Conservation (phyloP, 2,888 invertebrate species). For the Anorthoa munda region DNA sequence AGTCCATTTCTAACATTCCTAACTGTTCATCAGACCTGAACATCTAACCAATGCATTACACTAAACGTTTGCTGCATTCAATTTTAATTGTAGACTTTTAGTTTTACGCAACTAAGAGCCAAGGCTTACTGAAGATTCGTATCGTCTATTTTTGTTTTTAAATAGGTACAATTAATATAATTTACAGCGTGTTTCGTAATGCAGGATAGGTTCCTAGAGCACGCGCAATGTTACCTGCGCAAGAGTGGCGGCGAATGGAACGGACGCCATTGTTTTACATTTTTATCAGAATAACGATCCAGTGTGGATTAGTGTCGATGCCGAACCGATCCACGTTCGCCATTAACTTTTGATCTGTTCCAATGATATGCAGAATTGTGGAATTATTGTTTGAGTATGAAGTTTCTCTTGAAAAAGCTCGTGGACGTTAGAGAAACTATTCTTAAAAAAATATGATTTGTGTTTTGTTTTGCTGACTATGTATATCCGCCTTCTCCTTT, state of each 20-base stretch:
- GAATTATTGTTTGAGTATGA: conserved; percentile 25
- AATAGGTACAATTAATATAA: conserved; percentile 72
- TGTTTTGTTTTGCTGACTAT: background rate
- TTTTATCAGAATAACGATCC: conserved; percentile 81
- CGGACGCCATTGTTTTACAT: conserved; percentile 78
- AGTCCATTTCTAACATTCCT: conserved; percentile 45
- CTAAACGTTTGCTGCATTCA: conserved; percentile 58
- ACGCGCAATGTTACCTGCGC: conserved; percentile 69
- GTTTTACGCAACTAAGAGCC: conserved; percentile 62
- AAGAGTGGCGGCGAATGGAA: conserved; percentile 75
- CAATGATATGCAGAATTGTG: conserved; percentile 44
- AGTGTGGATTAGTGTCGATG: conserved; percentile 83
- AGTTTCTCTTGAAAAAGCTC: conserved; percentile 51
- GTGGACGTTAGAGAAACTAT: conserved; percentile 22
- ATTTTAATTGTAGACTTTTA: conserved; percentile 57
- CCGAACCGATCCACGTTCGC: conserved; percentile 63
- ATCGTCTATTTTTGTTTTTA: conserved; percentile 66
- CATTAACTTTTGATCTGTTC: conserved; percentile 41
- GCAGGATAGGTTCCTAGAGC: conserved; percentile 71
- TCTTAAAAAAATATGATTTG: conserved; percentile 2
- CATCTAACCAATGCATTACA: conserved; percentile 43
- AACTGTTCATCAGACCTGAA: conserved; percentile 60
- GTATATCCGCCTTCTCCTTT: background rate
- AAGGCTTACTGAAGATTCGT: conserved; percentile 63
- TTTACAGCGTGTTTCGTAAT: conserved; percentile 72